Conservation (phyloP, 2,797 vertebrate genomes). For the Catharus ustulatus region DNA sequence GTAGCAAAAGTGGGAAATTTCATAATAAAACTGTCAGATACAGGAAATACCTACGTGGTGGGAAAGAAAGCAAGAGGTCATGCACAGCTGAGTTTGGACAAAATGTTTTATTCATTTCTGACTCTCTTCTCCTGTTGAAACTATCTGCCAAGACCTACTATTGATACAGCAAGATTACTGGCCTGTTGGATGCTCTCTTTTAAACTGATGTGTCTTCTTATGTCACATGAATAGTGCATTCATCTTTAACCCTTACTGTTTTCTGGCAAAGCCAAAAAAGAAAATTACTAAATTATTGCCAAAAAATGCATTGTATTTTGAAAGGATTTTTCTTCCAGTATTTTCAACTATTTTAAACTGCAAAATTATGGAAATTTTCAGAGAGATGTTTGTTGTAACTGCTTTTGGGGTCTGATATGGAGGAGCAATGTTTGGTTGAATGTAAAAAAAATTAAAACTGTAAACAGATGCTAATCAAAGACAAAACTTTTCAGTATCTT, state of each 20-base stretch:
- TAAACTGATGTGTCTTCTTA: not conserved
- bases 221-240: fast-evolving
- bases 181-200: not conserved
- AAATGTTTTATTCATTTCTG: not conserved
- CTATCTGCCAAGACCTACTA: not conserved
- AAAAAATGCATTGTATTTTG: not conserved
- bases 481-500: not conserved
- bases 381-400: not conserved
- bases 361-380: not conserved
- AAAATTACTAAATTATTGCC: not conserved
- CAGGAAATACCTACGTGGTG: not conserved
- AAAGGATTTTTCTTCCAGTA: not conserved
- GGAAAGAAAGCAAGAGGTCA: not conserved
- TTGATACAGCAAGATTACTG: not conserved
- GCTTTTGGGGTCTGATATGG: not conserved
- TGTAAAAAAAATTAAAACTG: not conserved
- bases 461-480: not conserved
- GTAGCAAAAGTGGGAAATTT: not conserved
- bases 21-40: not conserved
- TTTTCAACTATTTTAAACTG: not conserved
- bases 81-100: not conserved
- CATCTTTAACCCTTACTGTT: not conserved
- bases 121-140: not conserved
- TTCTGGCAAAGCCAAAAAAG: not conserved
- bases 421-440: not conserved